Evolutionary conservation across 2,797 vertebrate genomes (phyloP), one percentile per base, ranked within the genome.

Genomic region (Tokudaia tokunoshimensis): DNA sequence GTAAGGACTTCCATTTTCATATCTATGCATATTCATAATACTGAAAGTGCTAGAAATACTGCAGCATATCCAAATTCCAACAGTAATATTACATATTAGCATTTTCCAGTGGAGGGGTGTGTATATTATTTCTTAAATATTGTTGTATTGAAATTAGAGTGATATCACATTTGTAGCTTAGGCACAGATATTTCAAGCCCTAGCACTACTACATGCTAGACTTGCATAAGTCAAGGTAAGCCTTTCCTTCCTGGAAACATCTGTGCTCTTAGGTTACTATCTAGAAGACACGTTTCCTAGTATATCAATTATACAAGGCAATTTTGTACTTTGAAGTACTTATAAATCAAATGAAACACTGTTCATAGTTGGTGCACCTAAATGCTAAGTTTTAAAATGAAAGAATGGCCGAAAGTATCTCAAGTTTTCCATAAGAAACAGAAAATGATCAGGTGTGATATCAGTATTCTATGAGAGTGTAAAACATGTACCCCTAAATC

Each of bases 11-110:
- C 1, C 4, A 37, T 41, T 44, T 96, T 90, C 86, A 24, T 72
- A 91, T 78, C 31, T 94, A 52, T 81, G 17, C 31, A 41, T 78
- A 89, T 24, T 44, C 47, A 93, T 29, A 91, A 91, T 57, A 87
- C 75, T 90, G 81, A 50, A 95, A 78, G 44, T 74, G 34, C 65
- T 90, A 90, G 34, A 92, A 93, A 86, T 90, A 94, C 61, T 74
- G 74, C 50, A 94, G 5, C 72, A 89, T 92, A 92, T 95, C 47
- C 92, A 95, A 97, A 75, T 78, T 76, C 79, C 61, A 93, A 41
- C 52, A 57, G 41, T 81, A 72, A 93, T 78, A 57, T 12, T 84
- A 91, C 29, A 81, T 76, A 50, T 96, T 92, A 26, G 37, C 34
- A 94, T 61, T 89, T 91, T 41, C 70, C 11, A 34, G 26, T 82